These are phyloP conservation scores for Thunnus albacares DNA, from an alignment of 2,797 vertebrate genomes.

Conservation along the genomic window DNA sequence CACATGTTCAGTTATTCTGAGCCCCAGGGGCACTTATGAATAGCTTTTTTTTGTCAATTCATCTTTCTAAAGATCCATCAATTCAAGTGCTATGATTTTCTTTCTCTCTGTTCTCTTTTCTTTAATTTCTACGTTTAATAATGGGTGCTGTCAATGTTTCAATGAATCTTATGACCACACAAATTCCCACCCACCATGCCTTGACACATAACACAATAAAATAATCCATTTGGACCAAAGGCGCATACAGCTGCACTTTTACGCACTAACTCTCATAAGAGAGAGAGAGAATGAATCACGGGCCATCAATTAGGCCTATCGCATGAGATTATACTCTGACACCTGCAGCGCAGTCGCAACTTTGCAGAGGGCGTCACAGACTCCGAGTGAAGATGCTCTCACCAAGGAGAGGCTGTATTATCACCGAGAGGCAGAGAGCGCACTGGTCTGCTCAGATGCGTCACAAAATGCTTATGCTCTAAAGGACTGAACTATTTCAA, in stretches of 20 bases:
- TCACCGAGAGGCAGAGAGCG: neutral
- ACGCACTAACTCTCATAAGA: neutral
- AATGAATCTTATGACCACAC: neutral
- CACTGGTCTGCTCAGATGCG: neutral
- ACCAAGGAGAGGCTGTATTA: neutral
- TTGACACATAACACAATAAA: neutral
- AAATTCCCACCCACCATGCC: neutral
- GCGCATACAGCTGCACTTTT: neutral
- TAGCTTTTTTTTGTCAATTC: neutral
- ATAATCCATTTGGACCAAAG: neutral
- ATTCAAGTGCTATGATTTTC: too few species aligned
- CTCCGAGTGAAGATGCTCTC: neutral
- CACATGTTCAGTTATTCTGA: neutral
- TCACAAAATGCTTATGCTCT: neutral
- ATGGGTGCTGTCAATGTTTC: too few species aligned
- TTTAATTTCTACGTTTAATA: neutral
- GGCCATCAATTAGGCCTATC: neutral
- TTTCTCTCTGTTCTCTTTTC: neutral
- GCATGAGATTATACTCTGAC: neutral
- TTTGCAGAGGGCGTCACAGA: neutral
- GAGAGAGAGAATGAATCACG: neutral
- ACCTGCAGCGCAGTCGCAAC: constrained; percentile 24
- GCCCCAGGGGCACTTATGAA: neutral
- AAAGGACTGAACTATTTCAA: neutral
- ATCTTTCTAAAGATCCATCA: neutral